Percentiles rank a stretch among this genome's conserved stretches.
Evolutionary conservation across 2,797 vertebrate species (phyloP).

Genomic region (Hyperoplus lanceolatus): DNA sequence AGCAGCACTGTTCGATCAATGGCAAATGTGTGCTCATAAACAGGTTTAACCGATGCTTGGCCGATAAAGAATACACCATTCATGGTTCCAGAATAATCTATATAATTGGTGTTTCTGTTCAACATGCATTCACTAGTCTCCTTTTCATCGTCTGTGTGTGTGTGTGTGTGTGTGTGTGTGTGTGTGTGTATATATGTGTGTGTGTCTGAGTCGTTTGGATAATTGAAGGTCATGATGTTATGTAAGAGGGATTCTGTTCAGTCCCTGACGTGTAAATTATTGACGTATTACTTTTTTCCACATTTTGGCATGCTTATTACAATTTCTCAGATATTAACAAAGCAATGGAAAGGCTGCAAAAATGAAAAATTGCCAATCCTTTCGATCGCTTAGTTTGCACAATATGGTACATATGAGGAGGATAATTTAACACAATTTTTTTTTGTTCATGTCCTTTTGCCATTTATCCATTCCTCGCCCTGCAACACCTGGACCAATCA

Average conservation of each 20-base stretch:
- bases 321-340: not conserved
- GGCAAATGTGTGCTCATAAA: slow-evolving; percentile 27
- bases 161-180: slow-evolving; percentile 1
- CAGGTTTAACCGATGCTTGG: slow-evolving; percentile 22
- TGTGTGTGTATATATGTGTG: not conserved
- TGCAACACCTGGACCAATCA: slow-evolving; percentile 87
- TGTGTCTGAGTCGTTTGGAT: not conserved
- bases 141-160: slow-evolving; percentile 21
- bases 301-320: not conserved
- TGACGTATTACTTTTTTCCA: not conserved
- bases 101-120: slow-evolving; percentile 33
- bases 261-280: slow-evolving; percentile 1
- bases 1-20: slow-evolving; percentile 34
- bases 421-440: not conserved
- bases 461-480: slow-evolving; percentile 75
- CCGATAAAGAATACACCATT: slow-evolving; percentile 39
- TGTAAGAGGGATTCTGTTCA: slow-evolving; percentile 10
- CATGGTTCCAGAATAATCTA: slow-evolving; percentile 7
- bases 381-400: not conserved
- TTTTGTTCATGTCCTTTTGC: slow-evolving; percentile 33
- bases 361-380: not conserved
- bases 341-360: not conserved
- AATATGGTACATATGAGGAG: not conserved
- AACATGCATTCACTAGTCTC: not conserved
- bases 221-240: not conserved